Evolutionary conservation across 2,888 invertebrate species (phyloP).

Genomic region (Rhamphomyia laevipes): DNA sequence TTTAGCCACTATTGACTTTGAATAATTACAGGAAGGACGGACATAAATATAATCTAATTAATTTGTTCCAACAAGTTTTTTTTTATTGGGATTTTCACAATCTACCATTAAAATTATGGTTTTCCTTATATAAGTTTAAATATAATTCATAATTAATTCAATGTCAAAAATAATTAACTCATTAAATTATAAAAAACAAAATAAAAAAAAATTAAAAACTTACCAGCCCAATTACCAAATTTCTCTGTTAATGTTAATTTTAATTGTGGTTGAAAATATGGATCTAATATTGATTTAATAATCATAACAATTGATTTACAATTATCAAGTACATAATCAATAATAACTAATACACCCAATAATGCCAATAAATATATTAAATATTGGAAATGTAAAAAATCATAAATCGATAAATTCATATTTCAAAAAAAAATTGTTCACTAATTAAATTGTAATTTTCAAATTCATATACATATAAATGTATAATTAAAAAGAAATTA

Average conservation of each 20-base stretch:
- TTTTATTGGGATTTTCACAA: too few species aligned
- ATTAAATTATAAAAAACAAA: constrained; percentile 9
- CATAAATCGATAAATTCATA: neutral
- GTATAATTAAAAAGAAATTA: too few species aligned
- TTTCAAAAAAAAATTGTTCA: neutral
- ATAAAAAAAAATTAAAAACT: constrained; percentile 36
- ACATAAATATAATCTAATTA: too few species aligned
- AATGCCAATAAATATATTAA: constrained; percentile 29
- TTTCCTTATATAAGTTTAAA: too few species aligned
- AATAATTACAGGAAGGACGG: too few species aligned
- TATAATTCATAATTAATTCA: too few species aligned
- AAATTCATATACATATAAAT: too few species aligned
- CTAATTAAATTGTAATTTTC: too few species aligned
- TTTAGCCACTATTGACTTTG: too few species aligned
- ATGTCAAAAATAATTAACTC: too few species aligned
- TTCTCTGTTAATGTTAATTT: constrained; percentile 48
- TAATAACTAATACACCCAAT: constrained; percentile 40
- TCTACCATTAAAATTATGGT: too few species aligned
- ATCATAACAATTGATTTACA: constrained; percentile 49
- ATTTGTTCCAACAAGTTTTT: too few species aligned
- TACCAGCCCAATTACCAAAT: constrained; percentile 82
- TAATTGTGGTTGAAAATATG: constrained; percentile 52
- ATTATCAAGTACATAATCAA: constrained; percentile 44
- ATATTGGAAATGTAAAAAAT: neutral
- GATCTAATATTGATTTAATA: constrained; percentile 48